A percentile compares a stretch with the other conserved stretches of the same genome.
These are phyloP conservation scores for Lichenostomus cassidix DNA, from an alignment of 2,113 vertebrate species.

Conservation along the genomic window DNA sequence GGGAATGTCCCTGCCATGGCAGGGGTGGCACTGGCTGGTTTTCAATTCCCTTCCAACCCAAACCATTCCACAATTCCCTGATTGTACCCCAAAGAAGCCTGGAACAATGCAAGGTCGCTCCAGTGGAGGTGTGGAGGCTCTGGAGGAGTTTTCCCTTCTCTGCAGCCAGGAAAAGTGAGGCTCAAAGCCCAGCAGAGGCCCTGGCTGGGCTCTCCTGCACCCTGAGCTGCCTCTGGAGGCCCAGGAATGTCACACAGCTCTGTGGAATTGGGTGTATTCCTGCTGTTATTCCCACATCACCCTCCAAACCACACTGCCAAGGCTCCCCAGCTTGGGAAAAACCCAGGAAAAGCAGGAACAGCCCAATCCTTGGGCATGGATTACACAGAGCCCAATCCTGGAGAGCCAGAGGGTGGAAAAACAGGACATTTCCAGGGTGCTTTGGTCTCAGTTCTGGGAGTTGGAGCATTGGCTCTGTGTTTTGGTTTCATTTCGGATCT, in stretches of 20 bases:
- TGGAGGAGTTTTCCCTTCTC: neutral
- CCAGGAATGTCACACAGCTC: neutral
- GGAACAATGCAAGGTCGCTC: neutral
- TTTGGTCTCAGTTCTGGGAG: neutral
- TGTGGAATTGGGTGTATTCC: neutral
- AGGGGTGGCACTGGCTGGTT: too few relatives aligned
- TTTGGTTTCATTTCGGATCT: neutral
- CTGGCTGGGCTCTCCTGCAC: neutral
- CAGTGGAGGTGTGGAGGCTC: neutral
- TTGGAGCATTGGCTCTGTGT: neutral
- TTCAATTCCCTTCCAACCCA: too few relatives aligned
- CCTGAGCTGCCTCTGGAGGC: neutral
- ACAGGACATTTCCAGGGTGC: neutral
- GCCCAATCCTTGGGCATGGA: neutral
- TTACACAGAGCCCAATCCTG: neutral
- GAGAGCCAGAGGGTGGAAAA: neutral
- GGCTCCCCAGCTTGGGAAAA: neutral
- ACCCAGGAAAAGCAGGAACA: neutral
- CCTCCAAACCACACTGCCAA: neutral
- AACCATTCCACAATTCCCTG: neutral
- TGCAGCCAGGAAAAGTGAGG: neutral
- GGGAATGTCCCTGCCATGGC: neutral
- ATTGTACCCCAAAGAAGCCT: neutral
- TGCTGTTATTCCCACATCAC: neutral
- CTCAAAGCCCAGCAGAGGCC: neutral